A percentile compares a stretch with the other conserved stretches of the same genome.
Evolutionary conservation across 2,797 vertebrate species (phyloP).

Genomic region (Australoheros facetus): DNA sequence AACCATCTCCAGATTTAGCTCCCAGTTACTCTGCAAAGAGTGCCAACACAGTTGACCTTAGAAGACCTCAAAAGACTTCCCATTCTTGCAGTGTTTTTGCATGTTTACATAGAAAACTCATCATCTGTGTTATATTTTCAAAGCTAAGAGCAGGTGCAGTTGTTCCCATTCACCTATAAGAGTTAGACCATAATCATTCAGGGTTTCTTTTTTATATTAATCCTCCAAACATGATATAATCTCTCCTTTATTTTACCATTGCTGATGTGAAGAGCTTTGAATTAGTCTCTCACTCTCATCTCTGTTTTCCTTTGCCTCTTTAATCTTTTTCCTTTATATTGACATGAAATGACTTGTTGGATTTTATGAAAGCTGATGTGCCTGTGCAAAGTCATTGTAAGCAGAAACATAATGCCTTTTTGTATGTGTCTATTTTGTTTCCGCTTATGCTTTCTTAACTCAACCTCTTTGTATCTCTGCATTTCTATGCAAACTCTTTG

Average conservation of each 20-base stretch:
- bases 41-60: conserved; percentile 20
- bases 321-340: conserved; percentile 39
- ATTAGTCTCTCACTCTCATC: conserved; percentile 20
- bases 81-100: background rate
- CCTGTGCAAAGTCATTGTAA: background rate
- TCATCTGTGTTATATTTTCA: conserved; percentile 11
- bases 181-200: conserved; percentile 34
- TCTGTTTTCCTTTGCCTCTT: conserved; percentile 24
- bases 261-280: conserved; percentile 47
- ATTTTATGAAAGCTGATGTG: conserved; percentile 4
- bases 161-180: conserved; percentile 27
- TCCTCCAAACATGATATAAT: conserved; percentile 58
- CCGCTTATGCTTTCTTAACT: background rate
- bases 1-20: conserved; percentile 47
- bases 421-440: background rate
- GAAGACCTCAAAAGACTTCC: conserved; percentile 16
- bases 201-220: conserved; percentile 27
- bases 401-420: background rate
- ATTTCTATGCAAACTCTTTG: background rate
- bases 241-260: conserved; percentile 37
- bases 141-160: conserved; percentile 39
- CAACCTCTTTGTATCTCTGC: background rate
- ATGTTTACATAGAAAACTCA: background rate
- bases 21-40: conserved; percentile 18
- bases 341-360: conserved; percentile 48